Evolutionary conservation across 1,140 invertebrate species (phyloP).

Genomic region (Drosophila pseudoananassae): DNA sequence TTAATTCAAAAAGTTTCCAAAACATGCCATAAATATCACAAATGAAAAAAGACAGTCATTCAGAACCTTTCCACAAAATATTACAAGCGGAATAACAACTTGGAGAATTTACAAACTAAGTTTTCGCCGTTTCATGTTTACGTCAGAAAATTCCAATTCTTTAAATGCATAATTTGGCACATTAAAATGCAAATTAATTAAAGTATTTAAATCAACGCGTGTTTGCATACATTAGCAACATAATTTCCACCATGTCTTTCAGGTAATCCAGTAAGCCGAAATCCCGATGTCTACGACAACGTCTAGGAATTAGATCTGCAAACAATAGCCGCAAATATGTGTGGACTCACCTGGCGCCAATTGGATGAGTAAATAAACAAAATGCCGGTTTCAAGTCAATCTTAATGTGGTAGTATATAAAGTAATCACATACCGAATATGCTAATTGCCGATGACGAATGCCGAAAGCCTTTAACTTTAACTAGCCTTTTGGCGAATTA

Average conservation of each 20-base stretch:
- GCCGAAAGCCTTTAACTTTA: constrained; percentile 30
- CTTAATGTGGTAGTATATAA: constrained; percentile 16
- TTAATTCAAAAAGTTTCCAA: background rate
- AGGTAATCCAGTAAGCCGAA: constrained; percentile 2
- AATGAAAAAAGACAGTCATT: constrained; percentile 4
- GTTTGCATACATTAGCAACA: constrained; percentile 13
- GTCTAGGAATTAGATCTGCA: constrained; percentile 56
- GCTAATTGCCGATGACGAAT: constrained; percentile 75
- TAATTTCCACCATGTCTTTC: background rate
- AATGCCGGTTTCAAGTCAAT: constrained; percentile 44
- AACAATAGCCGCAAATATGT: constrained; percentile 38
- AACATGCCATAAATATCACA: constrained; percentile 2
- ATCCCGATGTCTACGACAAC: constrained; percentile 38
- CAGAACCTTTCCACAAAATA: constrained; percentile 14
- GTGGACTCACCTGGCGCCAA: constrained; percentile 74
- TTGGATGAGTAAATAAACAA: constrained; percentile 69
- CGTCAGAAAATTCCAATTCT: constrained; percentile 12
- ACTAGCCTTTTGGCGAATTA: constrained; percentile 31
- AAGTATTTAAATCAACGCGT: constrained; percentile 12
- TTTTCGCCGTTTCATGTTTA: constrained; percentile 30
- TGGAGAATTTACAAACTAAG: background rate
- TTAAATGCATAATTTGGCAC: constrained; percentile 11
- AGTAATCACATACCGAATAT: constrained; percentile 29
- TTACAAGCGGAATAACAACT: constrained; percentile 19
- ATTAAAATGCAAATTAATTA: constrained; percentile 12